Evolutionary conservation across 2,113 vertebrate genomes (phyloP), one percentile per base, ranked within the genome.

Genomic region (Mus pahari): DNA sequence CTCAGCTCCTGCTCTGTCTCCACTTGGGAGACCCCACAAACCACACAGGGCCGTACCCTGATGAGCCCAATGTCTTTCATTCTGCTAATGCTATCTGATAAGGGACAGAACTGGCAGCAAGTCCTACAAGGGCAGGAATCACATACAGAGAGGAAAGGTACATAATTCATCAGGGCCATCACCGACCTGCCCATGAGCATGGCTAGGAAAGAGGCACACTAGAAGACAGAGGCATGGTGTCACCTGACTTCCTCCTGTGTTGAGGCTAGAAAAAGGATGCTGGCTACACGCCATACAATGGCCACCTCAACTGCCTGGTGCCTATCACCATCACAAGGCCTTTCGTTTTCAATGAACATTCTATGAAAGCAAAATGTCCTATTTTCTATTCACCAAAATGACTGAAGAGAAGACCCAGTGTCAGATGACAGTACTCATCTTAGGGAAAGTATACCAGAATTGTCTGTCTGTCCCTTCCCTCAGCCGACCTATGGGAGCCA

Each of bases 31-130:
- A 81, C 39, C 60, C 45, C 83, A 78, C 28, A 84, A 55, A 86
- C 33, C 39, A 24, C 26, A 42, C n/a, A 58, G 14, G 50, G 5
- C 28, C 39, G 13, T 9, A 26, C 33, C 7, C 16, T 24, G 0
- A 0, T 0, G 1, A 0, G 77, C 75, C 42, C 28, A 4, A n/a
- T 7, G 42, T 45, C 31, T n/a, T 31, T 48, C 33, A 48, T 16
- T 28, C 77, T 48, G 5, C 26, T 36, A 33, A 1, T 12, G 0
- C 13, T 48, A 66, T 13, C 74, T 60, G 22, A 66, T 0, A 20
- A 62, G 58, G 48, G 20, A 11, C 50, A 70, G 48, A 22, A 74
- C 66, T 58, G 5, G 77, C 45, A 31, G 55, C 5, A 12, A 0
- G 2, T 64, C 28, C 20, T 3, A 3, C n/a, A 14, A n/a, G n/a